phyloP scores from a whole-genome alignment of 53 echinoderm and acorn worm species.

The Apostichopus leukothele region DNA sequence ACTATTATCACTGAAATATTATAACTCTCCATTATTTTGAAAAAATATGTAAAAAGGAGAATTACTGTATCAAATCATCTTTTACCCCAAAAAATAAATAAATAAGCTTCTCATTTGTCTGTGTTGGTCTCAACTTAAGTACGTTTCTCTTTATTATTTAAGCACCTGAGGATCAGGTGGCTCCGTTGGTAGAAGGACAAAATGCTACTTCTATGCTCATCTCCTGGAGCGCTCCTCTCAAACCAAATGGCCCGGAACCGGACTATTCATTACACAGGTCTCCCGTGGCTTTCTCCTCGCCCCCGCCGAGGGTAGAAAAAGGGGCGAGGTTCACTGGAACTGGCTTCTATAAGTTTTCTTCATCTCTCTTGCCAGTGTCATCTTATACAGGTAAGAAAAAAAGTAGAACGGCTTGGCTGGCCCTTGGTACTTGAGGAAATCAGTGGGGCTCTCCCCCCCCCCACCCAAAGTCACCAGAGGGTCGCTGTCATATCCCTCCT shows the following conservation, averaged over 20 bases:
- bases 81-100: too few relatives aligned
- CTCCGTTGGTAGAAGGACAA: constrained; percentile 79
- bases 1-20: too few relatives aligned
- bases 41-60: too few relatives aligned
- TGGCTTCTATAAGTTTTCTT: constrained; percentile 80
- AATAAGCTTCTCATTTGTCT: too few relatives aligned
- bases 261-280: constrained; percentile 71
- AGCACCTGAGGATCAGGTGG: constrained; percentile 74
- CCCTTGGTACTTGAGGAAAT: not conserved
- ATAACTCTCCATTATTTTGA: too few relatives aligned
- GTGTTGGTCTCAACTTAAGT: too few relatives aligned
- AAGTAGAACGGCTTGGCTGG: not conserved
- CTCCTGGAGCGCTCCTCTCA: constrained; percentile 80
- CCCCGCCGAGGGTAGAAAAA: constrained; percentile 84
- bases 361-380: constrained; percentile 75
- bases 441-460: too few relatives aligned
- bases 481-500: too few relatives aligned
- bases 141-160: not conserved
- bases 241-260: constrained; percentile 94
- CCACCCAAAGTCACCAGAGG: too few relatives aligned
- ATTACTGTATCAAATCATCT: too few relatives aligned
- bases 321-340: constrained; percentile 94
- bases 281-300: constrained; percentile 65
- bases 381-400: constrained; percentile 79
- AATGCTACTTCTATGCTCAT: constrained; percentile 79